These are phyloP conservation scores for Lucifuga dentata DNA, from an alignment of 2,113 vertebrate genomes.

Conservation along the genomic window DNA sequence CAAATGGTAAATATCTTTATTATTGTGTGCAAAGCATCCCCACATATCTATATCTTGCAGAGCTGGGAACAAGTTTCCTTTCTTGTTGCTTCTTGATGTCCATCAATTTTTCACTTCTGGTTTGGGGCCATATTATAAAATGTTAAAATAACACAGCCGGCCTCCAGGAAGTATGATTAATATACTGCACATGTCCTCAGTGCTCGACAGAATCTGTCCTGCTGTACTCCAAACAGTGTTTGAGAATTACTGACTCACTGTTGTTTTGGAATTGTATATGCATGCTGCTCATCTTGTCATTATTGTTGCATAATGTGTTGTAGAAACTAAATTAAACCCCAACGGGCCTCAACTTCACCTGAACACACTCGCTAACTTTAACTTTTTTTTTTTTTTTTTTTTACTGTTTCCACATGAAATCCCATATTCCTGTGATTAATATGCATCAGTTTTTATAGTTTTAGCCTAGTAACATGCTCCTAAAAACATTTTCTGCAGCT, in stretches of 20 bases:
- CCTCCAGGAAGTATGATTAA: not conserved
- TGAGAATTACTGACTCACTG: not conserved
- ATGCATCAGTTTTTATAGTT: not conserved
- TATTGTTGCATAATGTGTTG: slow-evolving; percentile 1
- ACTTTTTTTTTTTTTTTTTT: not conserved
- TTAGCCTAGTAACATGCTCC: not conserved
- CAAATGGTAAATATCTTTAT: too few relatives aligned
- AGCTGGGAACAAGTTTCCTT: too few relatives aligned
- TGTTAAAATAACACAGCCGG: too few relatives aligned
- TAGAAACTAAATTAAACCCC: not conserved
- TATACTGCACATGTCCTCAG: not conserved
- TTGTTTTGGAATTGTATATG: not conserved
- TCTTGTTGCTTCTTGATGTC: too few relatives aligned
- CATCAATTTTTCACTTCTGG: not conserved
- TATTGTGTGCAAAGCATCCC: too few relatives aligned
- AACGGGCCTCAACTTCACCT: not conserved
- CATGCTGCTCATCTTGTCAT: slow-evolving; percentile 7
- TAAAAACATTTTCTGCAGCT: not conserved
- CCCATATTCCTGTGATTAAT: not conserved
- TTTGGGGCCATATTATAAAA: too few relatives aligned
- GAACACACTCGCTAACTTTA: not conserved
- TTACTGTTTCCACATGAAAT: not conserved
- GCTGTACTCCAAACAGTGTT: not conserved
- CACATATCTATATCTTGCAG: too few relatives aligned
- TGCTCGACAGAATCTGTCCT: too few relatives aligned